Conservation (phyloP, 2,113 vertebrate species). For the Sinocyclocheilus rhinocerous region DNA sequence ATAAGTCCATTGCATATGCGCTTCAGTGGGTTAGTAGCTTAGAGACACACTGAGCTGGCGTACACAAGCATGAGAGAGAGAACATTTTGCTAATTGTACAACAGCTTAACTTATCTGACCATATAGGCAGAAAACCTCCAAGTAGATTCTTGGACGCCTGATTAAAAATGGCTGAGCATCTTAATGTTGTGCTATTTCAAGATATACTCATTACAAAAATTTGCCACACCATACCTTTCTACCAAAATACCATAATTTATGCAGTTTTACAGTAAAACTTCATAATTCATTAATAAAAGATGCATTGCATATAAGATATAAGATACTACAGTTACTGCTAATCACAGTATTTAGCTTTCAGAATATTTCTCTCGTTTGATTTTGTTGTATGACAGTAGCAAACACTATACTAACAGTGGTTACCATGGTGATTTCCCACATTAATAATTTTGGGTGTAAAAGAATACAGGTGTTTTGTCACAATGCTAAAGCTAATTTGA, state of each 20-base stretch:
- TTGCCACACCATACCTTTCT: neutral
- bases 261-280: neutral
- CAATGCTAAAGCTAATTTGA: neutral
- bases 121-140: slow-evolving; percentile 11
- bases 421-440: neutral
- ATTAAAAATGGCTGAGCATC: neutral
- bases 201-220: neutral
- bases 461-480: neutral
- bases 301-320: no score
- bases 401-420: neutral
- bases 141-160: no score
- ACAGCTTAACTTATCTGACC: slow-evolving; percentile 12
- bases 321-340: neutral
- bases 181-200: neutral
- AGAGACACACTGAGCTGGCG: neutral
- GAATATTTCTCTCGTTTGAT: neutral
- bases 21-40: slow-evolving; percentile 14
- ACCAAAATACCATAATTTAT: neutral
- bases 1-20: neutral
- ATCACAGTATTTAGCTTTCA: neutral
- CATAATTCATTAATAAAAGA: neutral
- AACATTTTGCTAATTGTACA: slow-evolving; percentile 43
- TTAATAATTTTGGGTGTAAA: neutral
- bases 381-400: neutral
- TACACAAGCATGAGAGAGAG: slow-evolving; percentile 7